Conservation (phyloP, 2,113 vertebrate genomes). For the Haemorhous mexicanus region DNA sequence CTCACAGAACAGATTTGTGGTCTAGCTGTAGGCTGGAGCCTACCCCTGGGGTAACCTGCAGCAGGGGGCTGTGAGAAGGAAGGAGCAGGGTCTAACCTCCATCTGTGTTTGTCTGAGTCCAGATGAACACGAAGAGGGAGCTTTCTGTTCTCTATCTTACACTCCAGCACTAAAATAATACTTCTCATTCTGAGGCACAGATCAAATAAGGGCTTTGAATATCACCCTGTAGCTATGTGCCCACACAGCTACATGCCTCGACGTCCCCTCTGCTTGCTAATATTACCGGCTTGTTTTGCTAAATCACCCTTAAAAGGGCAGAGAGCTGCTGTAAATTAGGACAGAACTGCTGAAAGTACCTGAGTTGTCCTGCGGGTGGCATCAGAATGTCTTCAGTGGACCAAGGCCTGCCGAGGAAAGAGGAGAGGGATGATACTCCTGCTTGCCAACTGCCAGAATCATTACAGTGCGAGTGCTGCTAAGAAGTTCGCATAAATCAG, state of each 20-base stretch:
- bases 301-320: not conserved
- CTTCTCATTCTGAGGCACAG: not conserved
- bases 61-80: not conserved
- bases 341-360: not conserved
- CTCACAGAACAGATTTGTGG: not conserved
- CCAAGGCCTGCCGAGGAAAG: not conserved
- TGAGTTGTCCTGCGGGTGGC: conserved; percentile 66
- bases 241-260: not conserved
- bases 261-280: conserved; percentile 22
- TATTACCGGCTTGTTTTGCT: not conserved
- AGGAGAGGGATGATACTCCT: not conserved
- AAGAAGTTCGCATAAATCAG: not conserved
- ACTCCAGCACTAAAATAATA: not conserved
- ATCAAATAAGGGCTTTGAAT: conserved; percentile 23
- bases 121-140: conserved; percentile 10
- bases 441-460: not conserved
- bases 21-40: not conserved
- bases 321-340: not conserved
- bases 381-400: conserved; percentile 53
- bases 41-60: not conserved
- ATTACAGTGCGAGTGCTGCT: not conserved
- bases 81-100: not conserved
- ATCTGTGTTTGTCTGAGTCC: conserved; percentile 16
- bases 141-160: conserved; percentile 12
- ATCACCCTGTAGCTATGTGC: conserved; percentile 19